Evolutionary conservation across 1,140 invertebrate genomes (phyloP), one percentile per base, ranked within the genome.

Genomic region (Hylyphantes graminicola): DNA sequence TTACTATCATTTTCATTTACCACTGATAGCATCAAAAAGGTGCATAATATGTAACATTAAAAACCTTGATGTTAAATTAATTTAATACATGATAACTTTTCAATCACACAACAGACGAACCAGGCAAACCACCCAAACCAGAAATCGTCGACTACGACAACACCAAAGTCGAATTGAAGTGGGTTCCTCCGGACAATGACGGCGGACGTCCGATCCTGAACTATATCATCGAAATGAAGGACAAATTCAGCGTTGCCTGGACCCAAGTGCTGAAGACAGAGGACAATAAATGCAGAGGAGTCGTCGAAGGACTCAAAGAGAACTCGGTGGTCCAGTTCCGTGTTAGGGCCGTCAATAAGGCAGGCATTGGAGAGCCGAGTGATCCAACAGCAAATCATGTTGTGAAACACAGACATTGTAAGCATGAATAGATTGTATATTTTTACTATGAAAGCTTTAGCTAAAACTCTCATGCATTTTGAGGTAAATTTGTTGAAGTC

Each of bases 221-320:
- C 87, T 99, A 99, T 88, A 93, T 97, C 35, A 93, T 99, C 68
- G 97, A 99, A 91, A 96, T 96, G 91, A 98, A 97, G 89, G 96
- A 98, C 88, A 99, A 99, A 91, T 90, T 90, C 57, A 87, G 94
- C 19, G 91, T 93, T 13, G 95, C 97, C 78, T 98, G 96, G 96
- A 91, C 92, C 50, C 95, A 98, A 92, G 94, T 96, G 12, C 90
- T 92, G 1, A 96, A 95, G 88, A 97, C 96, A 0, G 90, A 92
- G 65, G 94, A 95, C 86, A 92, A 92, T 12, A 94, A 93, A 78
- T 94, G 94, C 0, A 93, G 96, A 89, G 93, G 92, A 64, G 94
- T 94, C 88, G 94, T 98, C 0, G 94, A 95, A 88, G 95, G 94
- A 8, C 91, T 98, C 0, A 98, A 97, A 89, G 97, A 98, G 89